These are phyloP conservation scores for Thunnus albacares DNA, from an alignment of 2,797 vertebrate genomes.

Conservation along the genomic window DNA sequence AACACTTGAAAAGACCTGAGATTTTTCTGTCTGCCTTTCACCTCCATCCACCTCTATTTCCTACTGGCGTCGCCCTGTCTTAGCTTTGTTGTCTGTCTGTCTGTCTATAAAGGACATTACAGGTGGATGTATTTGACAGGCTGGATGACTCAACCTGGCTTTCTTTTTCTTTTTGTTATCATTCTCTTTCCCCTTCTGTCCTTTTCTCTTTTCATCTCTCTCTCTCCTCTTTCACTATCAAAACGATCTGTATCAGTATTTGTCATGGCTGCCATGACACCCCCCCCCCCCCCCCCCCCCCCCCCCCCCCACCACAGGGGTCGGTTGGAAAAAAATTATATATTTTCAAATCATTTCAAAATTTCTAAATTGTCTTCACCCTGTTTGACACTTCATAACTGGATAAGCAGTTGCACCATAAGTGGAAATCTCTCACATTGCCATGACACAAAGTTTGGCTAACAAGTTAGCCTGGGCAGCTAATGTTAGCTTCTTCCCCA, in stretches of 20 bases:
- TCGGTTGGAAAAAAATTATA: too few species aligned
- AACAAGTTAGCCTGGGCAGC: too few species aligned
- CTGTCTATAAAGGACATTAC: background rate
- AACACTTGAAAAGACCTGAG: slow-evolving; percentile 69
- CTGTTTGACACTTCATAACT: too few species aligned
- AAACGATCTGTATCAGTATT: slow-evolving; percentile 21
- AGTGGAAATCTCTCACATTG: too few species aligned
- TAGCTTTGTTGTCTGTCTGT: slow-evolving; percentile 36
- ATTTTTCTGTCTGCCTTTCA: slow-evolving; percentile 63
- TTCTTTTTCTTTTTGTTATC: slow-evolving; percentile 14
- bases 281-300: too few species aligned
- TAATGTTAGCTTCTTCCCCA: too few species aligned
- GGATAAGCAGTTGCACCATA: too few species aligned
- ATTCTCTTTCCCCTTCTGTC: slow-evolving; percentile 4
- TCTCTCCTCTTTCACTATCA: slow-evolving; percentile 1
- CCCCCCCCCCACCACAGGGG: too few species aligned
- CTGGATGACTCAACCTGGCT: background rate
- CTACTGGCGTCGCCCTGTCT: slow-evolving; percentile 57
- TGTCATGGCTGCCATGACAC: too few species aligned
- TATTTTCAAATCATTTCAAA: too few species aligned
- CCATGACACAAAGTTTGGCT: too few species aligned
- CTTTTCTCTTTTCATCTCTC: slow-evolving; percentile 22
- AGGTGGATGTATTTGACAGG: background rate
- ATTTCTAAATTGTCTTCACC: too few species aligned
- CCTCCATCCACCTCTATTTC: slow-evolving; percentile 58